Conservation (phyloP, 2,797 vertebrate species). For the Caiman crocodilus region DNA sequence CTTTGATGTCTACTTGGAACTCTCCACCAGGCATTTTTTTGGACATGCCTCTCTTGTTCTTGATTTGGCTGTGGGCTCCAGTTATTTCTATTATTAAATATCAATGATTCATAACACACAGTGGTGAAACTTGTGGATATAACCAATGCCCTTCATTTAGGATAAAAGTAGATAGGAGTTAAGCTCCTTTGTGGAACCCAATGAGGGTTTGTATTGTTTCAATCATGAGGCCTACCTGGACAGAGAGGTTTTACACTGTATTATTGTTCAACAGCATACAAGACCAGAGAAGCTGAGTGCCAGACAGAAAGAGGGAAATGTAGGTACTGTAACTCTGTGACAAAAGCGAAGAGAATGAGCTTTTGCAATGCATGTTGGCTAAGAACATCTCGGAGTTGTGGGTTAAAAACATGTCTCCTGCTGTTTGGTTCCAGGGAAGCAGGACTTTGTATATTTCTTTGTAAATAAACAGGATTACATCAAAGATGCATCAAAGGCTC, state of each 20-base stretch:
- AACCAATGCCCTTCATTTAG: not conserved
- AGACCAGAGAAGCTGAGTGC: not conserved
- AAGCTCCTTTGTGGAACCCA: not conserved
- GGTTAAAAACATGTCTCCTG: not conserved
- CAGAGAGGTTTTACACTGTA: not conserved
- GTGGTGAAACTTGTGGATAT: not conserved
- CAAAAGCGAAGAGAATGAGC: not conserved
- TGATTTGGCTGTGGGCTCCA: conserved; percentile 57
- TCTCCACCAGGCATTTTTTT: conserved; percentile 48
- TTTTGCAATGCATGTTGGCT: not conserved
- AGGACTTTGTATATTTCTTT: not conserved
- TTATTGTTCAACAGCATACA: not conserved
- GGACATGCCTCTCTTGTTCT: conserved; percentile 44
- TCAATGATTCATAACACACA: conserved; percentile 56
- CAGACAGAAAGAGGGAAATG: not conserved
- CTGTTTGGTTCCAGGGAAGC: not conserved
- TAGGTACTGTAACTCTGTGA: not conserved
- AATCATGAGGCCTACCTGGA: too few relatives aligned
- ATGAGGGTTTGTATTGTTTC: too few relatives aligned
- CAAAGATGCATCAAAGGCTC: conserved; percentile 1
- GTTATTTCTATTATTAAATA: conserved; percentile 75
- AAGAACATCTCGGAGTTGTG: not conserved
- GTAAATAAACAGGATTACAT: not conserved
- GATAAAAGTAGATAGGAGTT: not conserved
- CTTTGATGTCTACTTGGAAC: conserved; percentile 22